Percentiles rank a stretch among this genome's conserved stretches.
Evolutionary conservation across 1,140 invertebrate species (phyloP).

Genomic region (Parasteatoda tepidariorum): DNA sequence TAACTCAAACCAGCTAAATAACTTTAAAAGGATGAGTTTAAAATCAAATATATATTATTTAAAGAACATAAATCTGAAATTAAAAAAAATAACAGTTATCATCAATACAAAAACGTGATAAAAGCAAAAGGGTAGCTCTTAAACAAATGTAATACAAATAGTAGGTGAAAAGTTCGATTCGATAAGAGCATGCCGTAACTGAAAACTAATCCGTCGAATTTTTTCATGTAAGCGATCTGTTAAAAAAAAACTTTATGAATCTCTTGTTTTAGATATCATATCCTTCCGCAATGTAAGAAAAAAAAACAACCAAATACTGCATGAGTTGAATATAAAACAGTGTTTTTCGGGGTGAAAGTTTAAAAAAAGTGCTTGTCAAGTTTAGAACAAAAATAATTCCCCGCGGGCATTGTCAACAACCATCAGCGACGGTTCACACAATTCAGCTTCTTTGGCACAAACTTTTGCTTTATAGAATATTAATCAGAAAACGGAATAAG

Average conservation of each 20-base stretch:
- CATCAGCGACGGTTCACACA: background rate
- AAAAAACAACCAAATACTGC: background rate
- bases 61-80: no score
- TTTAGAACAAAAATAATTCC: background rate
- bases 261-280: background rate
- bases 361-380: background rate
- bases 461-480: constrained; percentile 16
- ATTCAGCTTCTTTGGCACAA: constrained; percentile 6
- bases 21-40: background rate
- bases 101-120: background rate
- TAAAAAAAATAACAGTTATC: no score
- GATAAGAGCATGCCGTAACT: background rate
- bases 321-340: background rate
- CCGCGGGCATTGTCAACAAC: constrained; percentile 1
- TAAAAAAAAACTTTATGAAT: background rate
- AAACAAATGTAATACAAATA: background rate
- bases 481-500: constrained; percentile 9
- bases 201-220: background rate
- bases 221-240: background rate
- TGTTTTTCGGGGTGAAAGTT: background rate
- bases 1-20: background rate
- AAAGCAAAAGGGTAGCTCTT: background rate
- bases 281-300: background rate
- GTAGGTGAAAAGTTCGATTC: background rate
- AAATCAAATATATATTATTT: background rate